Conservation (phyloP, 1,140 invertebrate genomes). For the Drosophila chauvacae region DNA sequence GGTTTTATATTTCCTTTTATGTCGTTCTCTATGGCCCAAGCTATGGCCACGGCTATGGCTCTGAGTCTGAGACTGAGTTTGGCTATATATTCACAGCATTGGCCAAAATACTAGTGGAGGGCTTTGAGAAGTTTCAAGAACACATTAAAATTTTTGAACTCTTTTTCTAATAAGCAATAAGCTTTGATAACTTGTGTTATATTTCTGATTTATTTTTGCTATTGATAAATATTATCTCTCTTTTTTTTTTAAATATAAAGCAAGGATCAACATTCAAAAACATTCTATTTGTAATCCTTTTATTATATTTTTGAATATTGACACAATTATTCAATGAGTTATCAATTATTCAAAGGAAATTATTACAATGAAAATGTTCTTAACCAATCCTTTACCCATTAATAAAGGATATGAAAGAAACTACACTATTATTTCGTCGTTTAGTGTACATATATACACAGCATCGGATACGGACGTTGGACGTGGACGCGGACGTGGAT, state of each 20-base stretch:
- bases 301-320: neutral
- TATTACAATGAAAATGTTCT: neutral
- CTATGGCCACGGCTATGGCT: constrained; percentile 41
- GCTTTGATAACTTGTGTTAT: neutral
- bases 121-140: neutral
- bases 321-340: too few species aligned
- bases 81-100: constrained; percentile 35
- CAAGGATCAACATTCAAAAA: neutral
- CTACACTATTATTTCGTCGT: constrained; percentile 1
- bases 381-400: neutral
- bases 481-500: constrained; percentile 45
- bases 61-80: constrained; percentile 26
- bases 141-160: too few species aligned
- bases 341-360: neutral
- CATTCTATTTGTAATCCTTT: neutral
- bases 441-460: constrained; percentile 35
- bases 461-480: constrained; percentile 44
- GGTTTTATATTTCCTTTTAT: constrained; percentile 84
- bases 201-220: neutral
- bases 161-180: neutral
- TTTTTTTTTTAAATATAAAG: neutral
- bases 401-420: neutral
- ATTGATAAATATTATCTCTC: neutral
- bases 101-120: constrained; percentile 9
- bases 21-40: constrained; percentile 61